Base-by-base conservation (phyloP, 1,140 invertebrate species). In the Scaptodrosophila lebanonensis region DNA sequence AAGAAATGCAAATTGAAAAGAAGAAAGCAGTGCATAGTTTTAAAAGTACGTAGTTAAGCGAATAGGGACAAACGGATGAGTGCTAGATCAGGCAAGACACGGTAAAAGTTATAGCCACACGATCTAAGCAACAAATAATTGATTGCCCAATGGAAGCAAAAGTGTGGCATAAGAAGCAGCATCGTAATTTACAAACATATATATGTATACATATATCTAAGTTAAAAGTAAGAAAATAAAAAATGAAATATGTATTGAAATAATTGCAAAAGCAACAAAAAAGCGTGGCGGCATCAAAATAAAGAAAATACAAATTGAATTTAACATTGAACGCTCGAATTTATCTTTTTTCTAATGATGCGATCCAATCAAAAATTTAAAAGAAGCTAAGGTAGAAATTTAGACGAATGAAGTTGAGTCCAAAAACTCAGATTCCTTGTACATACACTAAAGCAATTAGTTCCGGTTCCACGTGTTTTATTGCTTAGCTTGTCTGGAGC, bases 221-320 rank as follows among this genome's bases (percentile, higher is more conserved):
- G 73, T 70, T 77, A 77, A 20, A 39, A 40, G 52, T 77, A 77
- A 77, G 73, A 59, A 61, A 77, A 79, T 79, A 59, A 67, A 59
- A 61, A 75, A 66, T 8, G 8, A 25, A 25, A 25, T 8, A 25
- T 25, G 8, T 4, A 25, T 75, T 75, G 70, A 75, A 43, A 66
- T 53, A 54, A 47, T 66, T 66, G 58, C 47, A 70, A 59, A 61
- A 22, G 59, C 36, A 50, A 56, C 20, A 36, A 58, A 48, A 58
- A 57, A 18, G 22, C 39, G 49, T 35, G 56, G 57, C 56, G 59
- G 50, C 65, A 64, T 64, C 54, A 53, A 64, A 47, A 52, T 59
- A 64, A 68, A 47, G 29, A 42, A 44, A 64, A 68, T 64, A 61
- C 71, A 50, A 62, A 64, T 75, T 64, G 57, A n/a, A n/a, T n/a